Base-by-base conservation (phyloP, 2,888 invertebrate genomes). In the Oligia latruncula region DNA sequence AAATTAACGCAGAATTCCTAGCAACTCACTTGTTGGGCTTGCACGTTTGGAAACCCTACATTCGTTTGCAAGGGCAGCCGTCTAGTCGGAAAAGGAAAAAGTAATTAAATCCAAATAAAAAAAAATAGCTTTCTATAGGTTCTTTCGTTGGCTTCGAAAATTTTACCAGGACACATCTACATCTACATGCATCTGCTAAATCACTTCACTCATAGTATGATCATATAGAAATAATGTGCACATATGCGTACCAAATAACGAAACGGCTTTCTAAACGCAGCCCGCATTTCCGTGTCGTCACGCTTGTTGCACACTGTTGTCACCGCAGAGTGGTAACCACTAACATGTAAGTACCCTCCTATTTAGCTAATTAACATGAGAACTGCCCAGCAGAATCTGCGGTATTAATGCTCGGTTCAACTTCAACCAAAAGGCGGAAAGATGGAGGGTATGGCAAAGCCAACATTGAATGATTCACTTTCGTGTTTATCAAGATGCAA, bases 211-310 rank as follows among this genome's bases (percentile, higher is more conserved):
- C 72, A 70, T 40, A 40, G 40, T 68, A 77, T 62, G 60, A 80
- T 87, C 74, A 77, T 77, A 78, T 77, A 82, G 67, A 66, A 70
- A 85, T 81, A 85, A 80, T 80, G 70, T 81, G 79, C 81, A 79
- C 73, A 85, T 88, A 90, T 89, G 82, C 73, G 81, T 75, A 87
- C 79, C 74, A 83, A 83, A 89, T 88, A 88, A 87, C 81, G 66
- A 78, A 92, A 90, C 90, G 81, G 91, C 92, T 94, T 93, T 95
- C 92, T 92, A 93, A 93, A 92, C 87, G 88, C 74, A 83, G 81
- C 92, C 92, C 90, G 92, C 91, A 93, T 93, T 93, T 93, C 93
- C 91, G 92, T 88, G 91, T 91, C 90, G 94, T 93, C 92, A 92
- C 91, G 93, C 89, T 89, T 83, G 85, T 82, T 90, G 87, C 84